These are phyloP conservation scores for Aphrophora alni DNA, from an alignment of 2,888 invertebrate species.

Conservation along the genomic window DNA sequence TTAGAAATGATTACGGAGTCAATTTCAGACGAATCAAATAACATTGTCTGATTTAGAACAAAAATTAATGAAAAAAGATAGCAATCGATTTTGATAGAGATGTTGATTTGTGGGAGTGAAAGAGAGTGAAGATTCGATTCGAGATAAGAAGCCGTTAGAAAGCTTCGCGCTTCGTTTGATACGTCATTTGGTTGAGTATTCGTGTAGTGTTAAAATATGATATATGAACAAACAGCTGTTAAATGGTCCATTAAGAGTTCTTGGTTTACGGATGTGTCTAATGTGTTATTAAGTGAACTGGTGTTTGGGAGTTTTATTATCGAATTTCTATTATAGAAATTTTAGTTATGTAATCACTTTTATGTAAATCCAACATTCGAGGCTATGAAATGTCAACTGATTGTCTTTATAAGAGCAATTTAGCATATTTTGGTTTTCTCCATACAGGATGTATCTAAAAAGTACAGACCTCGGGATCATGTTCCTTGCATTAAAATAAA, in stretches of 20 bases:
- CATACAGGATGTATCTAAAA: too few relatives aligned
- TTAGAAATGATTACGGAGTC: not conserved
- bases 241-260: not conserved
- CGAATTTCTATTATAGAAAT: too few relatives aligned
- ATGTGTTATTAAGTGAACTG: too few relatives aligned
- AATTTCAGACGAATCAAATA: not conserved
- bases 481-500: too few relatives aligned
- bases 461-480: too few relatives aligned
- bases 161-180: not conserved
- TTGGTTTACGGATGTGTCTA: too few relatives aligned
- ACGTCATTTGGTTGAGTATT: not conserved
- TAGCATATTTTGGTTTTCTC: too few relatives aligned
- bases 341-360: too few relatives aligned
- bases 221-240: not conserved
- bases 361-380: too few relatives aligned
- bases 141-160: constrained; percentile 1
- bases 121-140: constrained; percentile 2
- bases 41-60: not conserved
- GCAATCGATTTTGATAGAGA: not conserved
- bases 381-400: too few relatives aligned
- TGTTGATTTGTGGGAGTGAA: constrained; percentile 3
- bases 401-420: too few relatives aligned
- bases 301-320: too few relatives aligned
- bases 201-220: not conserved
- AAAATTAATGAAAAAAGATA: not conserved